These are phyloP conservation scores for Phataginus tetradactyla DNA, from an alignment of 2,797 vertebrate species.

Conservation along the genomic window DNA sequence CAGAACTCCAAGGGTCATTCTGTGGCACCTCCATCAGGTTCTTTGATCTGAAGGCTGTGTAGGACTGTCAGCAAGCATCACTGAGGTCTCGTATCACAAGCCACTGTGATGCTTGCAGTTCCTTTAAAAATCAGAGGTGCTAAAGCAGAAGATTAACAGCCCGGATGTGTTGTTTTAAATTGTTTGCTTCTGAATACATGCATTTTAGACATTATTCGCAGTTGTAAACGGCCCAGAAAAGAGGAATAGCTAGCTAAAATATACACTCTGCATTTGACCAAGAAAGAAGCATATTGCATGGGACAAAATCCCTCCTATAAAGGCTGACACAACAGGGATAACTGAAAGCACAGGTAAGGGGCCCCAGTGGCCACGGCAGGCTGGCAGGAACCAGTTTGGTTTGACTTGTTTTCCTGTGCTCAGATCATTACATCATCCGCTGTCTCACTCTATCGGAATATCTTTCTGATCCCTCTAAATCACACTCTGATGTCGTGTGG, in stretches of 20 bases:
- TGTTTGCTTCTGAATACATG: background rate
- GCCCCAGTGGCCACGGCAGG: background rate
- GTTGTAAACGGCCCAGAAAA: background rate
- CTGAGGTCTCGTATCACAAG: background rate
- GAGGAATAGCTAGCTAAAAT: slow-evolving; percentile 1
- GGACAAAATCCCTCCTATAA: background rate
- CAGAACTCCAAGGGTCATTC: background rate
- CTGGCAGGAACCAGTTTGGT: background rate
- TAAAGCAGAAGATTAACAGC: slow-evolving; percentile 45
- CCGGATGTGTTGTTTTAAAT: background rate
- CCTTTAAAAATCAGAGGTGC: slow-evolving; percentile 30
- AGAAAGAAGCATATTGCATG: background rate
- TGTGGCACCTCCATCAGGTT: background rate
- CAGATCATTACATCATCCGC: background rate
- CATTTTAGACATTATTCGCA: background rate
- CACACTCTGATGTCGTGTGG: background rate
- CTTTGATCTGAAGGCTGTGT: background rate
- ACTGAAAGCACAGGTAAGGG: background rate
- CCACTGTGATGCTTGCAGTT: background rate
- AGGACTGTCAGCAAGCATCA: background rate
- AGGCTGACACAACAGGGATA: background rate
- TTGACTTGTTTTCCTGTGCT: slow-evolving; percentile 37
- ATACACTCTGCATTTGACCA: background rate
- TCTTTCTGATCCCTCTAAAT: background rate
- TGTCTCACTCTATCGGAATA: background rate